A percentile compares a stretch with the other conserved stretches of the same genome.
phyloP scores from a whole-genome alignment of 2,113 vertebrate species.

The Apistogramma diplotaenia region DNA sequence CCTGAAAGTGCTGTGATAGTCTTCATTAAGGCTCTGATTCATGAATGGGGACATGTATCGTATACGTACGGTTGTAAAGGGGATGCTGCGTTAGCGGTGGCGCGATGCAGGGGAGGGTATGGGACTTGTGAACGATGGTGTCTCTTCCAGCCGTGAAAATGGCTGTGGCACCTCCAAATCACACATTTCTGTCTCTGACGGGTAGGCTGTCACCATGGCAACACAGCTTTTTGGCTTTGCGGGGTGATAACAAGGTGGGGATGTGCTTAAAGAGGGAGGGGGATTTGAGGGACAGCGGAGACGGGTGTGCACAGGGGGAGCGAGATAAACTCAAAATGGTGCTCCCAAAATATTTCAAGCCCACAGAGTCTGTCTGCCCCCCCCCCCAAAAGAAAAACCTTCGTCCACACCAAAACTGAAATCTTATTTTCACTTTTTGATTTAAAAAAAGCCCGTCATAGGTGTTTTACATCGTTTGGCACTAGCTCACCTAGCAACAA shows the following conservation, averaged over 20 bases:
- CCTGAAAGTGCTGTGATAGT: conserved; percentile 2
- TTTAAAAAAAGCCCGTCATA: too few relatives aligned
- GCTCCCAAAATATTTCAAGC: conserved; percentile 40
- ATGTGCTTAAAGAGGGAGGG: conserved; percentile 41
- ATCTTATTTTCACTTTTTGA: too few relatives aligned
- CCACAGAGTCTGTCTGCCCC: conserved; percentile 9
- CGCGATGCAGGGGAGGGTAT: background rate
- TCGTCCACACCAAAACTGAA: conserved; percentile 12
- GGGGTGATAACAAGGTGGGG: conserved; percentile 71
- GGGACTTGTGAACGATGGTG: conserved; percentile 35
- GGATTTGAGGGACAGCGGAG: background rate
- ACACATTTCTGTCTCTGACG: conserved; percentile 54
- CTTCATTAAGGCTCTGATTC: conserved; percentile 32
- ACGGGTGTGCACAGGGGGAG: conserved; percentile 26
- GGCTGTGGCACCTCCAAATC: conserved; percentile 62
- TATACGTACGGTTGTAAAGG: conserved; percentile 10
- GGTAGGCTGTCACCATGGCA: conserved; percentile 66
- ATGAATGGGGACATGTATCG: conserved; percentile 23
- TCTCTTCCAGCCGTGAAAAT: conserved; percentile 53
- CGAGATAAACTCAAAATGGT: conserved; percentile 32
- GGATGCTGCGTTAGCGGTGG: conserved; percentile 19
- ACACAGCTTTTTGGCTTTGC: conserved; percentile 61
- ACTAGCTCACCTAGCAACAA: background rate
- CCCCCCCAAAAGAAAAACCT: background rate
- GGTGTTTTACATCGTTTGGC: too few relatives aligned